Evolutionary conservation across 1,140 invertebrate genomes (phyloP), one percentile per base, ranked within the genome.

Genomic region (Capitella teleta): DNA sequence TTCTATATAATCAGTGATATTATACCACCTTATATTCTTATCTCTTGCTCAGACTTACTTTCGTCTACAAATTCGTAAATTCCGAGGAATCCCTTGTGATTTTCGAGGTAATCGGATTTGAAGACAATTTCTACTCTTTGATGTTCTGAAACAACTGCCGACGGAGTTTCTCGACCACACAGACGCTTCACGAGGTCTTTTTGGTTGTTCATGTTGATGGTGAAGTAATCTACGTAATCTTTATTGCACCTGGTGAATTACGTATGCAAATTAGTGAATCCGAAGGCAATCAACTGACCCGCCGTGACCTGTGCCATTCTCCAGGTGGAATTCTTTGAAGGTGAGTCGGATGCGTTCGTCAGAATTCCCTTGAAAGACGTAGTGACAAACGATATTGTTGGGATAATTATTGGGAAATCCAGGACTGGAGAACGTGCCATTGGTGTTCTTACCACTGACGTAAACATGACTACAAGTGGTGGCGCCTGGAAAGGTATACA

Each of bases 141-240:
- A 43, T 63, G 61, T 12, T 57, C 49, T 16, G 63, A 63, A 19
- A 61, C 60, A 50, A 62, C 56, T 14, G 57, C 40, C 2, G 49
- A 51, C 0, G 63, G 63, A 12, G 52, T 54, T 18, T 53, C 49
- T 8, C 32, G 49, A 18, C 62, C 61, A 47, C 63, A 66, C 32
- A 54, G 57, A 8, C 57, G 41, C n/a, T 56, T 56, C 21, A 60
- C 49, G 8, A 58, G 45, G 3, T 57, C 57, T 45, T 55, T 59
- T 49, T 55, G 58, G 10, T 58, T 56, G 18, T 49, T 52, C 3
- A 28, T 32, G 47, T 66, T 58, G 28, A 62, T 51, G 21, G 56
- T 58, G 24, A 54, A 66, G 28, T 63, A 54, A 37, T 66, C 62
- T 16, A 66, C 58, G 47, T 62, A 64, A 50, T 66, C 63, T 38